Evolutionary conservation across 2,888 invertebrate genomes (phyloP), one percentile per base, ranked within the genome.

Genomic region (Gortyna flavago): DNA sequence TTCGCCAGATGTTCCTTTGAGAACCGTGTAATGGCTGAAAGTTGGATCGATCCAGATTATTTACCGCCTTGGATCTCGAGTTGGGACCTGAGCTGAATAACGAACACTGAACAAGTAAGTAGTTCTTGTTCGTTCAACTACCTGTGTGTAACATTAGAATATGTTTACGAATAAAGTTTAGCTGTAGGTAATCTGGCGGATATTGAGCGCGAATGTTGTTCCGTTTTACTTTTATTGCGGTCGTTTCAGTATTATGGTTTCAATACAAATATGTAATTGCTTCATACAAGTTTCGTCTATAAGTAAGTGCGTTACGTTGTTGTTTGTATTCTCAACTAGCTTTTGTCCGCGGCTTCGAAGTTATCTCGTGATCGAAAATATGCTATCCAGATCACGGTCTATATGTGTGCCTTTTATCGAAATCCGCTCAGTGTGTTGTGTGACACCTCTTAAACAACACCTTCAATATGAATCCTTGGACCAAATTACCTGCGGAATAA

Each of bases 1-100:
- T 81, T 64, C 38, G 68, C 85, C 87, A 87, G 87, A 85, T 87
- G 85, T 85, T 79, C 74, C 75, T 81, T 81, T 74, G 75, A 87
- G 75, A 79, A 67, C 81, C 72, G 66, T 66, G 75, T 79, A 77
- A 87, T 72, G 79, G 85, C 66, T 66, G 70, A n/a, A 85, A 80
- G 57, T 87, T 73, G 72, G 38, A 79, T 81, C 79, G 85, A 87
- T 73, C 72, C 62, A 66, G 72, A 75, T 87, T 81, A 85, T 87
- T 87, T 81, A 85, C 70, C 21, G 13, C 69, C 35, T 87, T 57
- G 64, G 64, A 71, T 75, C 70, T 72, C 35, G 44, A 85, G 75
- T 85, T 75, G 48, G 41, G 41, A 65, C 70, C 73, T 74, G 35
- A 48, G 32, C 78, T 72, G 72, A 85, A 70, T 81, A 69, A 61